Evolutionary conservation across 2,797 vertebrate species (phyloP).

Genomic region (Anguilla marmorata): DNA sequence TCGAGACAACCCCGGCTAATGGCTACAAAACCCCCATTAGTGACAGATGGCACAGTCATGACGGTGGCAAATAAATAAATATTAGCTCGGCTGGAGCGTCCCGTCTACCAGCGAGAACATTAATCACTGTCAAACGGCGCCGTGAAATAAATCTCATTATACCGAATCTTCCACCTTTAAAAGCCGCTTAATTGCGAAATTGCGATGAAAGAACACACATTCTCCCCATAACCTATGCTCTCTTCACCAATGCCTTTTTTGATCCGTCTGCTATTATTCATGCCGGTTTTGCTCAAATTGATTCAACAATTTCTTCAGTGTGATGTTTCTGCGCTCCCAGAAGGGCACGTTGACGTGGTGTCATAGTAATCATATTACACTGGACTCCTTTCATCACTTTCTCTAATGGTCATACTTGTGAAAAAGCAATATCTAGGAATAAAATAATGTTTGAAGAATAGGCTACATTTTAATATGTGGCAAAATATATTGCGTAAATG

Average conservation of each 20-base stretch:
- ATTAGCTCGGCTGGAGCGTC: neutral
- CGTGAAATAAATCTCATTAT: conserved; percentile 22
- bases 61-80: conserved; percentile 13
- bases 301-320: neutral
- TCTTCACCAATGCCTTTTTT: neutral
- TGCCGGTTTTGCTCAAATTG: neutral
- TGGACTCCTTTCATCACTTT: neutral
- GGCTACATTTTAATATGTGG: neutral
- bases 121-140: conserved; percentile 20
- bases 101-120: neutral
- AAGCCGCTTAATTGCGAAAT: conserved; percentile 8
- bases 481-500: neutral
- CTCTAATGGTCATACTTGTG: neutral
- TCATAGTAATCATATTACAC: neutral
- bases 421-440: neutral
- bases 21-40: neutral
- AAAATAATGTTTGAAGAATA: neutral
- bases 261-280: neutral
- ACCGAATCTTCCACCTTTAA: neutral
- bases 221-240: neutral
- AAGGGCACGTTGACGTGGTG: neutral
- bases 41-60: conserved; percentile 20
- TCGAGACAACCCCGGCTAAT: neutral
- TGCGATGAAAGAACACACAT: neutral
- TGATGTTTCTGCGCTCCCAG: neutral